Evolutionary conservation across 2,113 vertebrate species (phyloP).

Genomic region (Cynoglossus semilaevis): DNA sequence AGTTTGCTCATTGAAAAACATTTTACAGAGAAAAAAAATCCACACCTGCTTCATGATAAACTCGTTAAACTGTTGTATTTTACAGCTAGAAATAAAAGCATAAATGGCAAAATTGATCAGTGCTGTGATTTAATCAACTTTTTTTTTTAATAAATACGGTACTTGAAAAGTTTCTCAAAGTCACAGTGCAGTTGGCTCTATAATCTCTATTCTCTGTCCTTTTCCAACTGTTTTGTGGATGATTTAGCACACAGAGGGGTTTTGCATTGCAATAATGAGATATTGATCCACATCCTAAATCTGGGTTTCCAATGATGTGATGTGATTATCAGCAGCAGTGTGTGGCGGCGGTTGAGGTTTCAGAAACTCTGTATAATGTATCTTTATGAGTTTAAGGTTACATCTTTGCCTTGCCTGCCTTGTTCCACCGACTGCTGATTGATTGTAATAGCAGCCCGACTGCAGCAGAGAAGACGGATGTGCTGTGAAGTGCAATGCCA

Average conservation of each 20-base stretch:
- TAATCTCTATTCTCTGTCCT: not conserved
- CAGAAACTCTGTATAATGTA: conserved; percentile 42
- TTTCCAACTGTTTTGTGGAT: conserved; percentile 2
- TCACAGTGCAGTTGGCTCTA: not conserved
- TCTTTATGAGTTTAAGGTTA: conserved; percentile 55
- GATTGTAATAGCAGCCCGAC: conserved; percentile 16
- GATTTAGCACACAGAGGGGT: conserved; percentile 34
- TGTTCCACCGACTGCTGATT: conserved; percentile 21
- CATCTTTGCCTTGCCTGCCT: conserved; percentile 12
- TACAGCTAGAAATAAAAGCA: not conserved
- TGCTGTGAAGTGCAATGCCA: not conserved
- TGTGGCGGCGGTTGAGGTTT: conserved; percentile 30
- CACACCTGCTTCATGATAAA: not conserved
- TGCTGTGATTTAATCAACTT: not conserved
- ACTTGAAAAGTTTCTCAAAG: conserved; percentile 2
- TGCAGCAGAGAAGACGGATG: not conserved
- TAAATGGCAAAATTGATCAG: no score
- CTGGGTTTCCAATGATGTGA: conserved; percentile 18
- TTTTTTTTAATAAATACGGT: not conserved
- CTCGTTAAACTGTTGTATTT: not conserved
- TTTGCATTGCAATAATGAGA: conserved; percentile 61
- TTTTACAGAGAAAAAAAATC: no score
- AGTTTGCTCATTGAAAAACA: no score
- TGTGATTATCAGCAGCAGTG: conserved; percentile 31
- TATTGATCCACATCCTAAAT: conserved; percentile 54